Base-by-base conservation (phyloP, 1,140 invertebrate genomes). In the Drosophila ananassae region DNA sequence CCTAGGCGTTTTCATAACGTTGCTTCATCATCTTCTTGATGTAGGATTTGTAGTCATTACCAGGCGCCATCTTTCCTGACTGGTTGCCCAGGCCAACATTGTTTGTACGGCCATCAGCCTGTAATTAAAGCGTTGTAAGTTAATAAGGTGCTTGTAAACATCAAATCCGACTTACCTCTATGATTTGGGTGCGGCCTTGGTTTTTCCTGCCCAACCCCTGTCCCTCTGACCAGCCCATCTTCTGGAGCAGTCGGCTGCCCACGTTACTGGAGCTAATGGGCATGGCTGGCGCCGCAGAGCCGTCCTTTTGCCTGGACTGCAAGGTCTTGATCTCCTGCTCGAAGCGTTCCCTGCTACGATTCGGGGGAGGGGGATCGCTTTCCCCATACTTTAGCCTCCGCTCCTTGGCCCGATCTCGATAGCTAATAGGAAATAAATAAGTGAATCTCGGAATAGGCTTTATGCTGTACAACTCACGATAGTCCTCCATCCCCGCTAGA, bases 151-250 rank as follows among this genome's bases (percentile, higher is more conserved):
- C 8, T 2, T 13, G 3, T 3, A 2, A 9, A 6, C 8, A 1
- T 9, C 30, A 13, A 8, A 0, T 10, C 10, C 25, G 25, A 0
- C 21, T 48, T 78, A 96, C 96, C 93, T 98, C 96, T 69, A 99
- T 97, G 52, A 98, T 98, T 53, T 96, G 96, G 5, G 97, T 97
- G 77, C 97, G 94, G 12, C 98, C 98, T 93, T 99, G 98, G 90
- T 98, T 97, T 30, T 94, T 94, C 91, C 97, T 97, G 3, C 98
- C 99, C 9, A 99, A 93, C 0, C 99, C 99, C 94, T 97, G 95
- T 0, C 98, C 99, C 92, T 98, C 97, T 4, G 95, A 96, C 98
- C 99, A 99, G 0, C 99, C 99, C 98, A 99, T 99, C 92, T 98
- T 99, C 92, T 99, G 98, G 32, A 99, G 91, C 78, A 99, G 93